Percentiles rank a stretch among this genome's conserved stretches.
Evolutionary conservation across 2,888 invertebrate species (phyloP).

Genomic region (Chrysolina americana): DNA sequence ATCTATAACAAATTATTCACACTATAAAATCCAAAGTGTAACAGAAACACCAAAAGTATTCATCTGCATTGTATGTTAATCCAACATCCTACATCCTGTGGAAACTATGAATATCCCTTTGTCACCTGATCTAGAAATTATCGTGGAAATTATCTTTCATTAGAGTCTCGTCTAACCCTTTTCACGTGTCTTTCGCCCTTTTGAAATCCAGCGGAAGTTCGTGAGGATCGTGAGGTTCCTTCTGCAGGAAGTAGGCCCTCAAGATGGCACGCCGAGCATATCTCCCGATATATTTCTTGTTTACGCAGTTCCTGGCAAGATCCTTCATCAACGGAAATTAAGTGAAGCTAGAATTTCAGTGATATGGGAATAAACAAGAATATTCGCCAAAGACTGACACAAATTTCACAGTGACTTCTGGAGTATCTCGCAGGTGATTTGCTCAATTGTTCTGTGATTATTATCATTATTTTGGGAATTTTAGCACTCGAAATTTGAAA

Average conservation of each 20-base stretch:
- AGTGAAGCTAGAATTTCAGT: not conserved
- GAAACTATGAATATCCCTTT: not conserved
- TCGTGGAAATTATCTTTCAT: constrained; percentile 21
- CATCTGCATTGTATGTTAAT: no score
- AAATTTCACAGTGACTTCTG: not conserved
- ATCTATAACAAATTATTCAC: no score
- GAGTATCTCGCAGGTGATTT: not conserved
- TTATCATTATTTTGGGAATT: no score
- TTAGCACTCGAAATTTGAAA: no score
- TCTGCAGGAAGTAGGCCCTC: constrained; percentile 53
- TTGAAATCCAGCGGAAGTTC: constrained; percentile 50
- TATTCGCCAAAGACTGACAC: not conserved
- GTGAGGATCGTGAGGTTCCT: constrained; percentile 52
- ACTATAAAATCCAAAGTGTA: no score
- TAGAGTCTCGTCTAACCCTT: constrained; percentile 21
- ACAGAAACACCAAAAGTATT: no score
- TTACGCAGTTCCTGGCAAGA: constrained; percentile 5
- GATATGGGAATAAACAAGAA: not conserved
- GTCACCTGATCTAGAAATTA: constrained; percentile 25
- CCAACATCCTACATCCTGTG: no score
- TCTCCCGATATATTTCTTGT: constrained; percentile 43
- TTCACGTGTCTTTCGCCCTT: constrained; percentile 22
- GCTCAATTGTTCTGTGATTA: no score
- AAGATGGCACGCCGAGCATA: constrained; percentile 54
- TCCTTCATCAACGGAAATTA: constrained; percentile 2